Base-by-base conservation (phyloP, 1,140 invertebrate genomes). In the Drosophila nannoptera region DNA sequence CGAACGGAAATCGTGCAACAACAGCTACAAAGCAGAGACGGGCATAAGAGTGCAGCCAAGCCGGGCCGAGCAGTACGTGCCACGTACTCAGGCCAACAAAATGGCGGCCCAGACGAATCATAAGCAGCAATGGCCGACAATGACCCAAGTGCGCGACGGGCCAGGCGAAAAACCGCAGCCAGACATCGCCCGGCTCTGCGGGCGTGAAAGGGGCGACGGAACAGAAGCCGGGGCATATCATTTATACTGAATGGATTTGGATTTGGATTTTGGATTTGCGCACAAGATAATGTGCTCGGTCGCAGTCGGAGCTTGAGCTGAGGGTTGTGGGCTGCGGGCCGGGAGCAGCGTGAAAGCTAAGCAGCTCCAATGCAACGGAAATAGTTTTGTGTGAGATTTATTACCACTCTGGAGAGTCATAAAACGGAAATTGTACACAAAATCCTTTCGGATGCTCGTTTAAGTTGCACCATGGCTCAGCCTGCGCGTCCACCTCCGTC, bases 381-480 rank as follows among this genome's bases (percentile, higher is more conserved):
- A 87, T 87, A 87, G 84, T 87, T 87, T 87, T 84, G 84, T 87
- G 84, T 87, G 84, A 87, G 84, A 87, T 87, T 87, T 87, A 87
- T 87, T 87, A 87, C 84, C 77, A 87, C 84, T 87, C 84, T 87
- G 72, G 84, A 87, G 84, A 87, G 84, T 87, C 84, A 87, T 87
- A 87, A 87, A 87, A 87, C 86, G 84, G 84, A 87, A 87, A 87
- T 87, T 87, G 84, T 87, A 87, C 84, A 87, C 84, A 87, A 87
- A 87, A 87, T 87, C 86, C 84, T 84, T 84, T 87, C 84, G 84
- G 81, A 86, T 86, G 81, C 81, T 81, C 81, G 81, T 86, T 84
- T 84, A 84, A 84, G 81, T 84, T 83, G 80, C 71, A 64, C 65
- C 71, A 61, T 66, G 52, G 50, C 64, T 7, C 35, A 53, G 35